These are phyloP conservation scores for Microtus richardsoni DNA, from an alignment of 2,113 vertebrate genomes.

Conservation along the genomic window DNA sequence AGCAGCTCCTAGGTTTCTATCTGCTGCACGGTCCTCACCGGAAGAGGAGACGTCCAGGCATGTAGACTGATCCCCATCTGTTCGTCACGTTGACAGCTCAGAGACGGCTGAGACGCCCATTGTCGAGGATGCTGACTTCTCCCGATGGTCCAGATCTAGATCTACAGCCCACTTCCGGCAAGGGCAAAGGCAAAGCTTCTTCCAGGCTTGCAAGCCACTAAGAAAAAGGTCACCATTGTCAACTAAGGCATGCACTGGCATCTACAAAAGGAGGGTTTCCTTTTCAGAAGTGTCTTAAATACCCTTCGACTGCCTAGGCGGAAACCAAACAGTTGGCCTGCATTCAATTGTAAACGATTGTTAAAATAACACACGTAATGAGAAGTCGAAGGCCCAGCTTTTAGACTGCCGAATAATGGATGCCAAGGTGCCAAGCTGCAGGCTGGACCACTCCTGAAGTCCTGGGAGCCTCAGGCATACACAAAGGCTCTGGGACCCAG, in stretches of 20 bases:
- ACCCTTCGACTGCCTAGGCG: not conserved
- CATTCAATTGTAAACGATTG: not conserved
- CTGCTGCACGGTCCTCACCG: not conserved
- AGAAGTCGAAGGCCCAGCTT: constrained; percentile 61
- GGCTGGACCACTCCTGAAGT: constrained; percentile 63
- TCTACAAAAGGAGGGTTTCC: not conserved
- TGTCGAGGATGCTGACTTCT: constrained; percentile 12
- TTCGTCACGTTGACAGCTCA: not conserved
- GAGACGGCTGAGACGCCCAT: not conserved
- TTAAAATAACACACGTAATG: constrained; percentile 59
- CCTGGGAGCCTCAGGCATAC: constrained; percentile 82
- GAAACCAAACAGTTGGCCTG: not conserved
- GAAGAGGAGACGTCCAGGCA: not conserved
- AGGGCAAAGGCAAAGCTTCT: constrained; percentile 60
- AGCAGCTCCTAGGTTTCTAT: not conserved
- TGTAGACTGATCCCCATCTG: constrained; percentile 6
- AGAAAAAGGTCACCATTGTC: not conserved
- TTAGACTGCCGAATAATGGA: constrained; percentile 39
- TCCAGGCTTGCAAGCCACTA: not conserved
- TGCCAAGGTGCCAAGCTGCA: constrained; percentile 69
- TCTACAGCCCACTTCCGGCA: constrained; percentile 59
- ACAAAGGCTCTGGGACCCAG: constrained; percentile 80
- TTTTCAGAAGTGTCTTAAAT: constrained; percentile 29
- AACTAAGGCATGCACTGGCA: accelerated
- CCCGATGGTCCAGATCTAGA: constrained; percentile 27